Evolutionary conservation across 2,888 invertebrate species (phyloP).

Genomic region (Drosophila ezoana): DNA sequence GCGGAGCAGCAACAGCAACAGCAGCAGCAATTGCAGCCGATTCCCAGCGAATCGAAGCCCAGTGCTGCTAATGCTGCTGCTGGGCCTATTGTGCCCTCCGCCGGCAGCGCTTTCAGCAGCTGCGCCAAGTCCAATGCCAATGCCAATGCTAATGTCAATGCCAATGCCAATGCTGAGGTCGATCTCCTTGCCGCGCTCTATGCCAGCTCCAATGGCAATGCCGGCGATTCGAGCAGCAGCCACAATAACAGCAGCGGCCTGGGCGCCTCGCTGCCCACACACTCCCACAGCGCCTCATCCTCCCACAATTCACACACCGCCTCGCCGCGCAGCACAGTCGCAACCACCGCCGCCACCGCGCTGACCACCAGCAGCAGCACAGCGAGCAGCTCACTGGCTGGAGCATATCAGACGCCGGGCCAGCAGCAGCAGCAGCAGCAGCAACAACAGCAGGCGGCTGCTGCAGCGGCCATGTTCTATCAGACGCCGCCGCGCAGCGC

Average conservation of each 20-base stretch:
- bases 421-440: slow-evolving; percentile 58
- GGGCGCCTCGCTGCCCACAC: slow-evolving; percentile 80
- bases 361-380: slow-evolving; percentile 54
- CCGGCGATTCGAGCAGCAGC: slow-evolving; percentile 50
- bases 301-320: slow-evolving; percentile 74
- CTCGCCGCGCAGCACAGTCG: slow-evolving; percentile 78
- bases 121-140: slow-evolving; percentile 56
- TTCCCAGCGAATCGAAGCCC: slow-evolving; percentile 25
- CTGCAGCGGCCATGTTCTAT: slow-evolving; percentile 82
- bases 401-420: slow-evolving; percentile 71
- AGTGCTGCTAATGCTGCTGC: slow-evolving; percentile 29
- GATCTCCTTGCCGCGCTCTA: slow-evolving; percentile 79
- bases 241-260: slow-evolving; percentile 73
- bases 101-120: slow-evolving; percentile 82
- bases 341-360: slow-evolving; percentile 63
- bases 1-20: slow-evolving; percentile 66
- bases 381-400: slow-evolving; percentile 58
- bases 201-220: slow-evolving; percentile 54
- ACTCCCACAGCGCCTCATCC: slow-evolving; percentile 79
- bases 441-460: slow-evolving; percentile 68
- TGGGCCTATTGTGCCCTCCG: slow-evolving; percentile 78
- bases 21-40: slow-evolving; percentile 18
- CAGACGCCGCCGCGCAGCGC: slow-evolving; percentile 84
- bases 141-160: slow-evolving; percentile 35
- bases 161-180: slow-evolving; percentile 54